Evolutionary conservation across 2,797 vertebrate genomes (phyloP), one percentile per base, ranked within the genome.

Genomic region (Caiman crocodilus): DNA sequence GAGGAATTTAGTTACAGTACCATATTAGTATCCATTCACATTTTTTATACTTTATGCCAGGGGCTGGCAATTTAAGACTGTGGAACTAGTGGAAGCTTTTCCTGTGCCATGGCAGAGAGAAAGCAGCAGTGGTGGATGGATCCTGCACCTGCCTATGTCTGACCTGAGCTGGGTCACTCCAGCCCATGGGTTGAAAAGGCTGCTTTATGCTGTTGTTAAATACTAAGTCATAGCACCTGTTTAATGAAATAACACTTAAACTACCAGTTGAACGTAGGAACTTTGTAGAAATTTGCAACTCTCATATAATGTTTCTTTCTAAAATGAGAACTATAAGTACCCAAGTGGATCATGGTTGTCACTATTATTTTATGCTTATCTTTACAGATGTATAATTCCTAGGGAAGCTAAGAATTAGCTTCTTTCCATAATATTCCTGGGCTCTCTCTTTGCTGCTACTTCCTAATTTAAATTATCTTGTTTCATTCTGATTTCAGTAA

Each of bases 231-330:
- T 8, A 74, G n/a, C 73, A 89, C 18, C 82, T 92, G 81, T 42
- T 90, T 64, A 87, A 23, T 28, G 42, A 91, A 93, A 94, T 77
- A 95, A 85, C 14, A n/a, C 79, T 79, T 73, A 85, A 94, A 89
- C 91, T 84, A 75, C 26, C 82, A 94, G 57, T 61, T 82, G 84
- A 57, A 93, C 84, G 84, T 59, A 91, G 56, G 59, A 96, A 96
- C 75, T 83, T 67, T 58, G 58, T 92, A 2, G 60, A n/a, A 81
- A 94, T 90, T 93, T 79, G 87, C 63, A 87, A 80, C 86, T 88
- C 86, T 88, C 84, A 4, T 79, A 57, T 81, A 88, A 79, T 11
- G 78, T 90, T 96, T 94, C 90, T 25, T 93, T 79, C 60, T n/a
- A 87, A 55, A 30, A 76, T 93, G 16, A 93, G 42, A 91, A 93